phyloP scores from a whole-genome alignment of 1,140 invertebrate species.

The Procambarus clarkii region DNA sequence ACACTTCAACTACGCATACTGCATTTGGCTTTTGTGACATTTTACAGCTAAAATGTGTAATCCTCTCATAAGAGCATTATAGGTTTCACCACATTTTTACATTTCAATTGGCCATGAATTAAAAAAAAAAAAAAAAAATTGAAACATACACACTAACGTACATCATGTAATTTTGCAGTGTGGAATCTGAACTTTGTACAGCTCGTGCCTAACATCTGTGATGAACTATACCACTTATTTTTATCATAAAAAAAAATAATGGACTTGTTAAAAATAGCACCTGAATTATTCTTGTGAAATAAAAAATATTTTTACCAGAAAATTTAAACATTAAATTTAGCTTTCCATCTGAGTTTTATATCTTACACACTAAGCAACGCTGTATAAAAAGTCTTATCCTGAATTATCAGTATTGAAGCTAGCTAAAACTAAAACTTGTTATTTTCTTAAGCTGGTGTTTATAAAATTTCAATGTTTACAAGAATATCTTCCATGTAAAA shows the following conservation, averaged over 20 bases:
- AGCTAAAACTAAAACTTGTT: neutral
- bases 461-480: neutral
- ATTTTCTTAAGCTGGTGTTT: neutral
- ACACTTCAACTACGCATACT: too few relatives aligned
- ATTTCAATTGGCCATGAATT: too few relatives aligned
- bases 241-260: neutral
- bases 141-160: too few relatives aligned
- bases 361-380: neutral
- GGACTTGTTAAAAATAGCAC: constrained; percentile 7
- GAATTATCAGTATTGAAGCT: neutral
- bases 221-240: neutral
- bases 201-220: neutral
- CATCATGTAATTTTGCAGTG: neutral
- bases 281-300: neutral
- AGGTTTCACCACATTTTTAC: too few relatives aligned
- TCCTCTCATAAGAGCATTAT: too few relatives aligned
- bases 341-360: neutral
- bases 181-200: neutral
- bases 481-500: neutral
- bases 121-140: too few relatives aligned
- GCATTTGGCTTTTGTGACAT: too few relatives aligned
- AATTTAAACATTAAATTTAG: neutral
- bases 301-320: neutral
- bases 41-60: too few relatives aligned
- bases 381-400: neutral